Evolutionary conservation across 2,797 vertebrate species (phyloP).

Genomic region (Esox lucius): DNA sequence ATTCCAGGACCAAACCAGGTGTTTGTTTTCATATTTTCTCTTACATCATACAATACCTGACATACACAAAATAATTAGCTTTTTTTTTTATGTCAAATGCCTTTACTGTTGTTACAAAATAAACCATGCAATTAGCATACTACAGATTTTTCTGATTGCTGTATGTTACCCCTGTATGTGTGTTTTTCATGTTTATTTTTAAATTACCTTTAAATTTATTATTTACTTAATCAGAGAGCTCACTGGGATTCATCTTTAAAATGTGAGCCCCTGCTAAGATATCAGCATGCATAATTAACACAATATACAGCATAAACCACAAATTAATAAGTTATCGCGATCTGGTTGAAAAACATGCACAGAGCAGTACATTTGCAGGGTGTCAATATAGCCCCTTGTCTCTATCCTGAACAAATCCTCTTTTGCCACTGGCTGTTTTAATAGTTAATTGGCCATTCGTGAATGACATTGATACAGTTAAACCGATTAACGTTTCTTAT

Average conservation of each 20-base stretch:
- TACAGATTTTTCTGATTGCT: not conserved
- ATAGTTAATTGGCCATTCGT: too few relatives aligned
- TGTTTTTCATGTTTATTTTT: conserved; percentile 42
- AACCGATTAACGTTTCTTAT: too few relatives aligned
- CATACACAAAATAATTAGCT: conserved; percentile 37
- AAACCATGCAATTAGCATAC: conserved; percentile 27
- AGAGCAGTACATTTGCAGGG: too few relatives aligned
- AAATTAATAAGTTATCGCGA: too few relatives aligned
- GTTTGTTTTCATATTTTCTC: not conserved
- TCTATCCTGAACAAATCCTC: too few relatives aligned
- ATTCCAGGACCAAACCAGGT: not conserved
- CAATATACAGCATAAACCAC: too few relatives aligned
- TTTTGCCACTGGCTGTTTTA: too few relatives aligned
- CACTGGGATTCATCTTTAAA: conserved; percentile 32
- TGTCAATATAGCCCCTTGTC: too few relatives aligned
- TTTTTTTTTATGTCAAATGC: not conserved
- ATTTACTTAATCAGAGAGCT: conserved; percentile 11
- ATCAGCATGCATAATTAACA: too few relatives aligned
- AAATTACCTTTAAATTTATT: not conserved
- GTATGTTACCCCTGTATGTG: conserved; percentile 31
- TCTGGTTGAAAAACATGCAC: too few relatives aligned
- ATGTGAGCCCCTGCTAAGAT: too few relatives aligned
- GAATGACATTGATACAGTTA: too few relatives aligned
- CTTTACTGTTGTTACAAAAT: conserved; percentile 31
- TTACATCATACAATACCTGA: not conserved